Evolutionary conservation across 2,888 invertebrate genomes (phyloP).

Genomic region (Cataglyphis altisquamis): DNA sequence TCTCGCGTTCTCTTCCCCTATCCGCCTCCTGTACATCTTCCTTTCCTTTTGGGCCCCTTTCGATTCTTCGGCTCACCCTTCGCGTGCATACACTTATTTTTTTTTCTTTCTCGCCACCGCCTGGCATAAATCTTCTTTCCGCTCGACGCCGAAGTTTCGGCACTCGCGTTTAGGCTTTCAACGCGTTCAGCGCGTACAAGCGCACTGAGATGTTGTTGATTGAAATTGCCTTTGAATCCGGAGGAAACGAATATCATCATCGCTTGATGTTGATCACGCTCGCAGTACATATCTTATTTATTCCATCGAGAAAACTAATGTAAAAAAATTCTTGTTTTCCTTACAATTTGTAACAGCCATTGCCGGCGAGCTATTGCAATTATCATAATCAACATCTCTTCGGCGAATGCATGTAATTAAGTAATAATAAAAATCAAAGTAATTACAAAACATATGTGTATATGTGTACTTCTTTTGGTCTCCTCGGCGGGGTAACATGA

Average conservation of each 20-base stretch:
- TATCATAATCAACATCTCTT: conserved; percentile 11
- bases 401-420: conserved; percentile 12
- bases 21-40: conserved; percentile 48
- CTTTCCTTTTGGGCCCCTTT: conserved; percentile 66
- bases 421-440: conserved; percentile 4
- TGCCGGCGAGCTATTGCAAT: neutral
- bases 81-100: conserved; percentile 69
- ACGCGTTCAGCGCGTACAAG: conserved; percentile 17
- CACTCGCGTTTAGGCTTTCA: conserved; percentile 50
- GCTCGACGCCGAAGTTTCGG: conserved; percentile 64
- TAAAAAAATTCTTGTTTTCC: neutral
- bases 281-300: conserved; percentile 16
- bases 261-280: neutral
- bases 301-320: neutral
- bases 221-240: conserved; percentile 7
- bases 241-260: neutral
- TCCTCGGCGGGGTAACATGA: neutral
- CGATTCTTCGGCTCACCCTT: conserved; percentile 71
- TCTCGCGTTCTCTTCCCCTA: conserved; percentile 31
- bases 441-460: neutral
- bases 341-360: neutral
- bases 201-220: conserved; percentile 34
- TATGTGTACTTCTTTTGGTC: neutral
- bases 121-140: conserved; percentile 72
- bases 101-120: conserved; percentile 61